Base-by-base conservation (phyloP, 2,888 invertebrate species). In the Lymantria dispar region DNA sequence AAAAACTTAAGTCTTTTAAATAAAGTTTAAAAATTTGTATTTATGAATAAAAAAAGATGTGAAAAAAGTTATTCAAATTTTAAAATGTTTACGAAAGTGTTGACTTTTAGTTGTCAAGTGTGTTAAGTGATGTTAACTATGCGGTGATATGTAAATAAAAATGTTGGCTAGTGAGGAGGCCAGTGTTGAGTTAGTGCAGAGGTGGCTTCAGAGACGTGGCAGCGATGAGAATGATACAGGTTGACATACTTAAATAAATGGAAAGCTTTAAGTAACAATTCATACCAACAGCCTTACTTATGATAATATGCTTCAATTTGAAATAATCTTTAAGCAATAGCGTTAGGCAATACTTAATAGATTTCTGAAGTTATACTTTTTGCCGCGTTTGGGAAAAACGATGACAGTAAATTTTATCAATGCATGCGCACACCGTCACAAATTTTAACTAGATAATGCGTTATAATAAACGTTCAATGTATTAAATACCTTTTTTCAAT, bases 151-250 rank as follows among this genome's bases (percentile, higher is more conserved):
- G 88, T 70, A 72, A 76, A 77, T 11, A 8, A 87, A 78, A 70
- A 90, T 90, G 90, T 79, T 90, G 78, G 89, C 91, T 73, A 80
- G 90, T 63, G 83, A 90, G 64, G 90, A 90, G 71, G 78, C 85
- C 78, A 88, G 90, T 79, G 84, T 88, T 47, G 90, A 90, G 64
- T 72, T 90, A 68, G 91, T 91, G 68, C 87, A 90, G 69, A 67
- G 80, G 66, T 91, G 91, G 90, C 78, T 89, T 47, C 85, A 83
- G 62, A 78, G 83, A 54, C 76, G 87, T 30, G 74, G 70, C 63
- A 86, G 84, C 61, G 88, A 87, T 60, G 85, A 88, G n/a, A 72
- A 65, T 37, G 87, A 87, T 11, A 78, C 82, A 83, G 85, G 87
- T 85, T 63, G 69, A 31, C 43, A 30, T 22, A 22, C 14, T 1